Conservation (phyloP, 2,113 vertebrate species). For the Brevimyrus niger region DNA sequence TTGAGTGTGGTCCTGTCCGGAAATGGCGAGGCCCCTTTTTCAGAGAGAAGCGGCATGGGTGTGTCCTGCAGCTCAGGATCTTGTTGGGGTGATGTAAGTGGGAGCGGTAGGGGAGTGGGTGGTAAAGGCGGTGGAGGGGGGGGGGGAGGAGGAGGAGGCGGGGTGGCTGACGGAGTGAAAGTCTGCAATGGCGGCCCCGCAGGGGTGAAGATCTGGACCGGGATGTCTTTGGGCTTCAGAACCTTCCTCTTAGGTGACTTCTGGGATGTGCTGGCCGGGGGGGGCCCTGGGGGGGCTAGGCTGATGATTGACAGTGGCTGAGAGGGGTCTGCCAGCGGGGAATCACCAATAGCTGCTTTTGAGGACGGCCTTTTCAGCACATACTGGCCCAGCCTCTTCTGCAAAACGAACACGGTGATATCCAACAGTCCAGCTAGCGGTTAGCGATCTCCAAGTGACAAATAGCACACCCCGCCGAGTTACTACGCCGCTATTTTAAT, state of each 20-base stretch:
- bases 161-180: not conserved
- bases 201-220: constrained; percentile 56
- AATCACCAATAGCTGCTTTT: constrained; percentile 22
- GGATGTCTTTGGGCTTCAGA: constrained; percentile 41
- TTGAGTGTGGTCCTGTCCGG: constrained; percentile 54
- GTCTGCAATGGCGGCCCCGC: not conserved
- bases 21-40: constrained; percentile 37
- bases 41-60: constrained; percentile 51
- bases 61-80: constrained; percentile 31
- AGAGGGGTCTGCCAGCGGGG: constrained; percentile 22
- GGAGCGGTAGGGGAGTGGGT: constrained; percentile 9
- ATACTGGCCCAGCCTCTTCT: constrained; percentile 70
- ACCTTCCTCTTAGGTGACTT: constrained; percentile 33
- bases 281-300: constrained; percentile 17
- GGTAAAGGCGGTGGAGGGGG: constrained; percentile 24
- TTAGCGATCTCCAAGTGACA: not conserved
- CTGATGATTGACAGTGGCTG: constrained; percentile 43
- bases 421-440: not conserved
- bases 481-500: not conserved
- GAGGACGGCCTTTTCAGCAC: constrained; percentile 57
- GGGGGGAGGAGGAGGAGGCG: rapidly evolving
- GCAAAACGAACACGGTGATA: constrained; percentile 20
- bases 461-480: not conserved
- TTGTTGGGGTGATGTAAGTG: constrained; percentile 11
- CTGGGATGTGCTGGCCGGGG: constrained; percentile 27